Evolutionary conservation across 2,888 invertebrate genomes (phyloP), one percentile per base, ranked within the genome.

Genomic region (Luffia ferchaultella): DNA sequence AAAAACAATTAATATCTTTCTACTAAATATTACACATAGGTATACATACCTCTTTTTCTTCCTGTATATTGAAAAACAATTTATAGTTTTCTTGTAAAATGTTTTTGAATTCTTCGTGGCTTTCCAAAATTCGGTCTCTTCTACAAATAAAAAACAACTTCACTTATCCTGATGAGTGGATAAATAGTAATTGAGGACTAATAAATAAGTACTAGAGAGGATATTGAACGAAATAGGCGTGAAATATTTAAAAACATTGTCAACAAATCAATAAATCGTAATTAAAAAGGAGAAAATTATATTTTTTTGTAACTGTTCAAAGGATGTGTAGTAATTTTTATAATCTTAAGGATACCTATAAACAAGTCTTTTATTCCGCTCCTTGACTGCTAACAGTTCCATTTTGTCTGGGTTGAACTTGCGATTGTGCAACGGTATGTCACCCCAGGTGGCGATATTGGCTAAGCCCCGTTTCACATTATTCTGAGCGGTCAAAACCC

Each of bases 391-490:
- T 1, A 93, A 65, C 45, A 88, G 67, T 57, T 85, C 80, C 52
- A 74, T 51, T 49, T 73, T 79, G 43, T 77, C 78, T 0, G 67
- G 68, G 49, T 79, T 79, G 1, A 63, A 63, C 60, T 89, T 92
- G 18, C 96, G 78, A 62, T 89, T 88, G 64, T 92, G 93, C 5
- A 97, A 73, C 0, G 96, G 93, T 15, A 80, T 63, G 55, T 87
- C 86, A 1, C 90, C 90, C 95, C 96, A 96, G 0, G 79, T 75
- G 1, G 86, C 83, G 19, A 93, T 88, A 48, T 85, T 84, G 0
- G 70, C 64, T 1, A 87, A 67, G 0, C 92, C 86, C 1, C 73
- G 70, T 18, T 78, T 76, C 40, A 93, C 74, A 63, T 93, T 92
- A 2, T 76, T 76, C 63, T 93, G 92, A 0, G 91, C 89, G 44